These are phyloP conservation scores for Heliconius hewitsoni DNA, from an alignment of 1,140 invertebrate genomes.

Conservation along the genomic window DNA sequence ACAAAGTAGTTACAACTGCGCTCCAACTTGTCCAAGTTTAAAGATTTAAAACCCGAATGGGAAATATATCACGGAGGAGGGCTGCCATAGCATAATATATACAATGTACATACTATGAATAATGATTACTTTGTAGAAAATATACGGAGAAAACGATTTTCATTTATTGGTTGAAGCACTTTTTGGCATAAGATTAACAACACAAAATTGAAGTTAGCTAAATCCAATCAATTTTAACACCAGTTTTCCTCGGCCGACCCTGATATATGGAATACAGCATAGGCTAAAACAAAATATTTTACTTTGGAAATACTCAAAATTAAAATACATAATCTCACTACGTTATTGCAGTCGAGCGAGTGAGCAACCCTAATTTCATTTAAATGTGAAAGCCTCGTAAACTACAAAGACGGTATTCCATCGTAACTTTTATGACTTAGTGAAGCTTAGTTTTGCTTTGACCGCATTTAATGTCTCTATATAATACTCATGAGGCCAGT, in stretches of 20 bases:
- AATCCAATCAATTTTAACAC: no score
- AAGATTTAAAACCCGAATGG: slow-evolving; percentile 46
- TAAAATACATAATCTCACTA: background rate
- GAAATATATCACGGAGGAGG: background rate
- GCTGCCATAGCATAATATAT: background rate
- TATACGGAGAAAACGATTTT: background rate
- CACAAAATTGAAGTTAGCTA: no score
- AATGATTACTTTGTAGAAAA: background rate
- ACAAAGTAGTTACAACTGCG: slow-evolving; percentile 38
- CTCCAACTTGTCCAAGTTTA: slow-evolving; percentile 47
- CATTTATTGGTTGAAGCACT: background rate
- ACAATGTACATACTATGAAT: background rate
- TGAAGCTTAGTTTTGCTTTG: slow-evolving; percentile 5
- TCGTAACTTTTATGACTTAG: slow-evolving; percentile 9
- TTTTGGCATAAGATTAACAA: no score
- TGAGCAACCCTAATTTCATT: background rate
- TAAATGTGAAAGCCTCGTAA: background rate
- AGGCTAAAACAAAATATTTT: background rate
- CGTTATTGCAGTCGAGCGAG: background rate
- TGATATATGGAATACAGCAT: background rate
- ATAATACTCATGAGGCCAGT: no score
- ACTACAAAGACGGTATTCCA: slow-evolving; percentile 4
- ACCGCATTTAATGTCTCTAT: slow-evolving; percentile 4
- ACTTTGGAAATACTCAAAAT: background rate
- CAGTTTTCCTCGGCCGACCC: no score